Evolutionary conservation across 1,140 invertebrate species (phyloP).

Genomic region (Heliconius congener): DNA sequence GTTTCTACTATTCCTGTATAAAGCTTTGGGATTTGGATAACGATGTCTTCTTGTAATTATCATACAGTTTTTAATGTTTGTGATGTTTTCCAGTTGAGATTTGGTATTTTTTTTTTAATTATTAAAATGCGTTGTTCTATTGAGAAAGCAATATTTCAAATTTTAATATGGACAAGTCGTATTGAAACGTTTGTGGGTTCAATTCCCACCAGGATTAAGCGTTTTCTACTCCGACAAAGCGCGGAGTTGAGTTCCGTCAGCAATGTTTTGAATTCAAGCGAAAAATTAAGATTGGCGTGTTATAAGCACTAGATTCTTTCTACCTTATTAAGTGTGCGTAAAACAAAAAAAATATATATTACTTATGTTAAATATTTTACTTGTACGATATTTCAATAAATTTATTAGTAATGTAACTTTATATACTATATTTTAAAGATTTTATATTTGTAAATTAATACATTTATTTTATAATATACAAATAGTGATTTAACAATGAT

Average conservation of each 20-base stretch:
- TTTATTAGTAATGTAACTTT: background rate
- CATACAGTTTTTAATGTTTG: background rate
- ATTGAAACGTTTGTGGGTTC: no score
- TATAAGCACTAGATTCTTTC: no score
- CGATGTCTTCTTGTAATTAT: background rate
- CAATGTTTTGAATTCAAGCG: no score
- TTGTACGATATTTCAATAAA: background rate
- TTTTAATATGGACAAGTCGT: no score
- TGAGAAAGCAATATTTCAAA: background rate
- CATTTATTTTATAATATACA: background rate
- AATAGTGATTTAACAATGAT: background rate
- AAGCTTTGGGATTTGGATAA: conserved; percentile 1
- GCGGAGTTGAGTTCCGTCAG: no score
- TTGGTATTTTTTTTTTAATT: background rate
- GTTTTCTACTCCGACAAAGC: no score
- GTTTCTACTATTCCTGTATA: background rate
- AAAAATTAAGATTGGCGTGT: no score
- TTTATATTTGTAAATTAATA: background rate
- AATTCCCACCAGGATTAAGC: no score
- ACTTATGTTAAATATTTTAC: background rate
- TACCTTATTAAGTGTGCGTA: no score
- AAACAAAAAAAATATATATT: background rate
- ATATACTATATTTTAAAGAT: no score
- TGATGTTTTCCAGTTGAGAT: conserved; percentile 1
- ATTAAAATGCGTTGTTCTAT: background rate